phyloP scores from a whole-genome alignment of 2,888 invertebrate species.

The Lottia scabra region DNA sequence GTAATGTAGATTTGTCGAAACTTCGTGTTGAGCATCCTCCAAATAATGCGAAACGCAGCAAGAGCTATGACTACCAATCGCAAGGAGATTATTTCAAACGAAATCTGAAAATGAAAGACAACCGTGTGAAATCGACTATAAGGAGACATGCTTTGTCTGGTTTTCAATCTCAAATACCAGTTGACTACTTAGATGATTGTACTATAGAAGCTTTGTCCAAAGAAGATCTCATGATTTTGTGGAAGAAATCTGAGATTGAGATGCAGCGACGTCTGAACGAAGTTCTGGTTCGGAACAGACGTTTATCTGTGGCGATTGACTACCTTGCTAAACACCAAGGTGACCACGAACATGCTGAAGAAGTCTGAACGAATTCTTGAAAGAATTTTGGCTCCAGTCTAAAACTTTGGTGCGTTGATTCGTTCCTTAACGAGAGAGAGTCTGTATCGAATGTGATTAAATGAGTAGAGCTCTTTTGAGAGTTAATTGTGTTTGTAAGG shows the following conservation, averaged over 20 bases:
- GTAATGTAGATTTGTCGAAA: constrained; percentile 4
- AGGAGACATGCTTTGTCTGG: constrained; percentile 52
- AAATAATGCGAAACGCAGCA: constrained; percentile 13
- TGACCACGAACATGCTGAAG: constrained; percentile 17
- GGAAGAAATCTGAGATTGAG: constrained; percentile 84
- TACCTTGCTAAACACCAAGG: constrained; percentile 27
- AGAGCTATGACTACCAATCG: constrained; percentile 24
- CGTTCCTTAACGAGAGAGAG: too few relatives aligned
- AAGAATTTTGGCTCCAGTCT: too few relatives aligned
- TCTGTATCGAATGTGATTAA: too few relatives aligned
- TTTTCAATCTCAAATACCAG: constrained; percentile 38
- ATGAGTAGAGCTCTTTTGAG: too few relatives aligned
- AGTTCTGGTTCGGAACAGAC: constrained; percentile 76
- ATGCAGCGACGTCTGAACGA: constrained; percentile 79
- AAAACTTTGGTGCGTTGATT: too few relatives aligned
- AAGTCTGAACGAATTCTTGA: constrained; percentile 17
- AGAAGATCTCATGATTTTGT: constrained; percentile 81
- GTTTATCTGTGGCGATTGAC: constrained; percentile 34
- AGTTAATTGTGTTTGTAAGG: too few relatives aligned
- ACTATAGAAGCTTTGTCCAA: constrained; percentile 75
- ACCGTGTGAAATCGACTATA: constrained; percentile 54
- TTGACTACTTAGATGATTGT: constrained; percentile 44
- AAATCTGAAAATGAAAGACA: constrained; percentile 44
- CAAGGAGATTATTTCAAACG: constrained; percentile 35
- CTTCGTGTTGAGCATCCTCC: background rate